Evolutionary conservation across 2,113 vertebrate genomes (phyloP).

Genomic region (Bubo bubo): DNA sequence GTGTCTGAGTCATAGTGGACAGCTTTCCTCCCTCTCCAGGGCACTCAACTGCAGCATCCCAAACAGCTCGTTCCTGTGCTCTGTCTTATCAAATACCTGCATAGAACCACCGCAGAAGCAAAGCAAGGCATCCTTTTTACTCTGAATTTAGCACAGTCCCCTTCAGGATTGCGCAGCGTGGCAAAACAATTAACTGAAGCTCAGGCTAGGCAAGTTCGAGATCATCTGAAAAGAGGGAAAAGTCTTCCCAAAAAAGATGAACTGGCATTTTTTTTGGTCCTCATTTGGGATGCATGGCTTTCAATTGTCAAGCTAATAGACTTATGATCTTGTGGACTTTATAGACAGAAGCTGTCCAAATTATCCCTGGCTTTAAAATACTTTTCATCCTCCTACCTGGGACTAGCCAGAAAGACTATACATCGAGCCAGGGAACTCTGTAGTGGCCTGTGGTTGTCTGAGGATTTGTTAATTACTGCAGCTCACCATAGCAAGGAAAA

Average conservation of each 20-base stretch:
- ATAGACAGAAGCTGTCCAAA: neutral
- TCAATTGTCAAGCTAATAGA: neutral
- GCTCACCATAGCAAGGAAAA: neutral
- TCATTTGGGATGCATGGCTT: neutral
- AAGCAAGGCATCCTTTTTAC: neutral
- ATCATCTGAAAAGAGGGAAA: neutral
- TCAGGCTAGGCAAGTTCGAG: neutral
- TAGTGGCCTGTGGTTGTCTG: neutral
- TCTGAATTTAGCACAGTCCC: neutral
- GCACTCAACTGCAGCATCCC: neutral
- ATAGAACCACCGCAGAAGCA: neutral
- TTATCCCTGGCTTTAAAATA: constrained; percentile 11
- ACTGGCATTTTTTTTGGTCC: neutral
- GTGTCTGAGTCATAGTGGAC: neutral
- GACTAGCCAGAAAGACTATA: neutral
- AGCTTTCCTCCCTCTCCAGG: neutral
- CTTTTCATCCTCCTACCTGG: neutral
- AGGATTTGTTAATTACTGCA: constrained; percentile 26
- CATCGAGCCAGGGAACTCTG: neutral
- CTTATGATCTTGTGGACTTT: neutral
- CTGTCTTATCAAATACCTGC: neutral
- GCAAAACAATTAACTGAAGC: constrained; percentile 1
- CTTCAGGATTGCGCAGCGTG: neutral
- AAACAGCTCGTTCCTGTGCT: neutral
- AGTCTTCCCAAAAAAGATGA: neutral